Base-by-base conservation (phyloP, 2,797 vertebrate species). In the Graptemys geographica region DNA sequence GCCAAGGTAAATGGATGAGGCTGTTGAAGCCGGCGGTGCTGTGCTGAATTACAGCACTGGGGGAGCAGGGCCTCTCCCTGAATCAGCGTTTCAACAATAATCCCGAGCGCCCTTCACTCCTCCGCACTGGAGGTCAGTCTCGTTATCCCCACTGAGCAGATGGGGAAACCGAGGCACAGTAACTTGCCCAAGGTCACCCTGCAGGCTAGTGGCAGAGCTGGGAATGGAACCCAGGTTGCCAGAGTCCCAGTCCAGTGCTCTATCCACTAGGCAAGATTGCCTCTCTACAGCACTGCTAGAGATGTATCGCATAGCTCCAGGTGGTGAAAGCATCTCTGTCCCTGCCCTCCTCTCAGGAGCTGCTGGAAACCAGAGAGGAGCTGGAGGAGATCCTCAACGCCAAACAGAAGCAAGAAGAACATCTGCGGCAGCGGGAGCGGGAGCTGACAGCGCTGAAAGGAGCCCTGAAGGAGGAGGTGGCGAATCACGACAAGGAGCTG, bases 381-480 rank as follows among this genome's bases (percentile, higher is more conserved):
- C 97, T 99, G 96, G 98, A 98, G 83, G 98, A 99, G 62, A 96
- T 98, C 0, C 94, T 98, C 92, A 97, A 97, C 49, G 97, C 97
- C 86, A 98, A 97, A n/a, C 99, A 99, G 96, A 98, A 97, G 90
- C 97, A 98, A 94, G 99, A 99, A 87, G 99, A 99, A 69, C 97
- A 97, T 5, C 97, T 99, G 65, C 97, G 98, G 62, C 99, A 99
- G 95, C 97, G 98, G 79, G 99, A 99, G 96, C 97, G 99, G 87
- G 99, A 99, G 96, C 98, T 99, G 81, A 99, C 99, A 0, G 99
- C 99, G 16, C 97, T 99, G 91, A 99, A 99, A 92, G 99, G 99
- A 13, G 99, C 98, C 13, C 98, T 99, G 94, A 99, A 99, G 97
- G 99, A 99, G 8, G 99, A 99, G 98, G 99, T 99, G 97, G 98